Conservation (phyloP, 2,888 invertebrate genomes). For the Caenorhabditis drosophilae region DNA sequence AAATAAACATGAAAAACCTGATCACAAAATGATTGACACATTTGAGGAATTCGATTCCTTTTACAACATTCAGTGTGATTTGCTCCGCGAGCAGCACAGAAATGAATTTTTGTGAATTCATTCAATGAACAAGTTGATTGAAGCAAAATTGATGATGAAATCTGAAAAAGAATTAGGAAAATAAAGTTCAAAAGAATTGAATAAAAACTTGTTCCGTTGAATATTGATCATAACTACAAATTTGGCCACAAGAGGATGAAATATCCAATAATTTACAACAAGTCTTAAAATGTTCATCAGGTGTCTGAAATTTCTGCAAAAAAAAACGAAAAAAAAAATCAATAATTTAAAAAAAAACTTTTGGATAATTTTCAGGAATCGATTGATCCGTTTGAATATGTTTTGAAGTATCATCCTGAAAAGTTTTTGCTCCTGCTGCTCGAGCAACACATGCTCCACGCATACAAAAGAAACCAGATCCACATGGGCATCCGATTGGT, state of each 20-base stretch:
- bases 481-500: slow-evolving; percentile 39
- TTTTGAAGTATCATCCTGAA: slow-evolving; percentile 13
- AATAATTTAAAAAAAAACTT: background rate
- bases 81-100: slow-evolving; percentile 43
- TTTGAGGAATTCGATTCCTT: slow-evolving; percentile 17
- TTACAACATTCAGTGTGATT: slow-evolving; percentile 45
- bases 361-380: too few species aligned
- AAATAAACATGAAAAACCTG: slow-evolving; percentile 17
- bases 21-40: slow-evolving; percentile 43
- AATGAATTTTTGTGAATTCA: slow-evolving; percentile 39
- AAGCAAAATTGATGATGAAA: slow-evolving; percentile 11
- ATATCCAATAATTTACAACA: slow-evolving; percentile 44
- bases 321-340: background rate
- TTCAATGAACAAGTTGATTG: slow-evolving; percentile 35
- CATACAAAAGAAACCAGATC: slow-evolving; percentile 39
- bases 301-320: slow-evolving; percentile 26
- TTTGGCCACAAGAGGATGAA: slow-evolving; percentile 12
- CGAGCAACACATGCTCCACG: slow-evolving; percentile 40
- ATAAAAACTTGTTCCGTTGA: slow-evolving; percentile 25
- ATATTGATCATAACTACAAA: slow-evolving; percentile 38
- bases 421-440: slow-evolving; percentile 43
- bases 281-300: slow-evolving; percentile 43
- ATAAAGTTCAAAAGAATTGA: background rate
- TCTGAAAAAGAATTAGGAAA: slow-evolving; percentile 1
- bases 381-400: too few species aligned